A percentile compares a stretch with the other conserved stretches of the same genome.
Conservation (phyloP, 2,888 invertebrate genomes). For the Pristionchus mayeri region DNA sequence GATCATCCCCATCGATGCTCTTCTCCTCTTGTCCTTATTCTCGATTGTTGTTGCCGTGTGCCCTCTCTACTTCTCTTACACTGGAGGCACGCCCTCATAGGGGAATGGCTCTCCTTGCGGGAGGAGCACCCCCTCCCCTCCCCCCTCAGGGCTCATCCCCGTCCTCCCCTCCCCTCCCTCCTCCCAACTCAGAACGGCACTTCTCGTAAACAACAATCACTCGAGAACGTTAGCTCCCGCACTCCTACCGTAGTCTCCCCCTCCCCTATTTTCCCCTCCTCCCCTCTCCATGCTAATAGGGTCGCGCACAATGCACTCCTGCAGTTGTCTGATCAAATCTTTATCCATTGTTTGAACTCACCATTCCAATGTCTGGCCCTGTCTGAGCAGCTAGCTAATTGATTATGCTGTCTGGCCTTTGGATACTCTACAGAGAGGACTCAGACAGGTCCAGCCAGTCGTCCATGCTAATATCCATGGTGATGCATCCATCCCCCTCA, state of each 20-base stretch:
- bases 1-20: background rate
- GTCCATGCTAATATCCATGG: background rate
- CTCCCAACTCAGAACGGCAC: conserved; percentile 31
- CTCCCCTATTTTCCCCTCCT: background rate
- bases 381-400: background rate
- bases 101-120: conserved; percentile 1
- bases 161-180: background rate
- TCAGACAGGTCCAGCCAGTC: background rate
- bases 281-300: background rate
- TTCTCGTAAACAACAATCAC: conserved; percentile 31
- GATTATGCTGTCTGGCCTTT: conserved; percentile 4
- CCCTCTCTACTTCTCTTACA: background rate
- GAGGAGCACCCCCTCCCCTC: conserved; percentile 19
- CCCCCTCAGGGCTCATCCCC: conserved; percentile 15
- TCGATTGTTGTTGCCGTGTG: conserved; percentile 27
- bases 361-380: background rate
- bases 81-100: conserved; percentile 12
- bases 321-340: background rate
- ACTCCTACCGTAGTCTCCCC: conserved; percentile 21
- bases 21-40: background rate
- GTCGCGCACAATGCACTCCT: background rate
- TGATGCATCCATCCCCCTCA: background rate
- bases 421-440: no score
- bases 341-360: background rate
- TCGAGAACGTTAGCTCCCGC: conserved; percentile 34